phyloP scores from a whole-genome alignment of 2,113 vertebrate genomes.

The Psettodes erumei region DNA sequence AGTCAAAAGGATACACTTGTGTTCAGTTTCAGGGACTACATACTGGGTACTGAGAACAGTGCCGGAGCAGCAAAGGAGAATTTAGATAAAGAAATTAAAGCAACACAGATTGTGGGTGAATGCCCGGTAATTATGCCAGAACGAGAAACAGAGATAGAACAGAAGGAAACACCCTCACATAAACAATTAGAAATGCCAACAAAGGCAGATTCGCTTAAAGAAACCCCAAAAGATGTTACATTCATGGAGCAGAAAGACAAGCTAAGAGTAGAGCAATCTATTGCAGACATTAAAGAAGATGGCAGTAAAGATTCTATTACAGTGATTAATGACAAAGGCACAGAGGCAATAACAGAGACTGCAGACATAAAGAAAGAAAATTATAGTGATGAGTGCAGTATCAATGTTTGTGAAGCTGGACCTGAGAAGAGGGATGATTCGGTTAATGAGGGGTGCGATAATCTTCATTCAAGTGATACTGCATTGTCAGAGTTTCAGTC shows the following conservation, averaged over 20 bases:
- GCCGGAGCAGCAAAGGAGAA: slow-evolving; percentile 28
- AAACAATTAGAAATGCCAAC: slow-evolving; percentile 21
- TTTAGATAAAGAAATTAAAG: slow-evolving; percentile 33
- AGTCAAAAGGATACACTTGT: slow-evolving; percentile 61
- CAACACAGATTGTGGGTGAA: slow-evolving; percentile 18
- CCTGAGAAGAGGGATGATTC: slow-evolving; percentile 11
- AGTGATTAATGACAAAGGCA: slow-evolving; percentile 1
- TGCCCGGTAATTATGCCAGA: slow-evolving; percentile 24
- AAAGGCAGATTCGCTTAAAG: slow-evolving; percentile 27
- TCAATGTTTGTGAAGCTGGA: slow-evolving; percentile 9
- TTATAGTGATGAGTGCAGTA: slow-evolving; percentile 12
- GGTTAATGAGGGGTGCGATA: not conserved
- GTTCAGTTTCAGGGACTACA: slow-evolving; percentile 81
- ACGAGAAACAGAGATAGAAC: slow-evolving; percentile 31
- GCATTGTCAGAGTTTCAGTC: slow-evolving; percentile 16
- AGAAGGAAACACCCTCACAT: slow-evolving; percentile 25
- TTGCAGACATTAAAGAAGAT: slow-evolving; percentile 16
- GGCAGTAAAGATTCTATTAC: slow-evolving; percentile 6
- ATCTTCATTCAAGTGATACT: slow-evolving; percentile 17
- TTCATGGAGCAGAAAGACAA: slow-evolving; percentile 23
- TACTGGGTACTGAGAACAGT: slow-evolving; percentile 63
- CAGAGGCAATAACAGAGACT: slow-evolving; percentile 12
- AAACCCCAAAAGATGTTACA: not conserved
- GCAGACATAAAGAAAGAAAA: slow-evolving; percentile 35
- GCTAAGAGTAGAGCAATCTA: slow-evolving; percentile 21